Conservation (phyloP, 2,797 vertebrate species). For the Gymnothorax reevesii region DNA sequence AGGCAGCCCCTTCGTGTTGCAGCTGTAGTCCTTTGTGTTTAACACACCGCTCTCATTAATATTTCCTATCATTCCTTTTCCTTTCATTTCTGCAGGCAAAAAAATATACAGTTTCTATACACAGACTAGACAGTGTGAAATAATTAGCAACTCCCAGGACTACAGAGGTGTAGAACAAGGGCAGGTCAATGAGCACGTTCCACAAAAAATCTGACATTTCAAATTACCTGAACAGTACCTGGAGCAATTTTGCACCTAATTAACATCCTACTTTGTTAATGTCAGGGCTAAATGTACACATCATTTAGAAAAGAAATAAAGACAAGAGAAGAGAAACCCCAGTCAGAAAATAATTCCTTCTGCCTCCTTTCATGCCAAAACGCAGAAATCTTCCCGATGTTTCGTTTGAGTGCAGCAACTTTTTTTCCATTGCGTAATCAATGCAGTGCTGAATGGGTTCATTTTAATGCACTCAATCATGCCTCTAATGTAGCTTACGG, state of each 20-base stretch:
- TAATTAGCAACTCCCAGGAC: conserved; percentile 84
- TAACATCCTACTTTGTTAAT: conserved; percentile 75
- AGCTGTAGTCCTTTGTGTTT: conserved; percentile 62
- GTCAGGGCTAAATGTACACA: conserved; percentile 69
- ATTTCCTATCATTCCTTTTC: conserved; percentile 72
- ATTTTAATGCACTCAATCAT: conserved; percentile 99
- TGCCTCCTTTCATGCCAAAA: conserved; percentile 57
- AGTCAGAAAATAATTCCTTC: conserved; percentile 24
- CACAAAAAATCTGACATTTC: conserved; percentile 78
- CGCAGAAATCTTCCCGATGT: conserved; percentile 65
- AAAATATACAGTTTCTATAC: conserved; percentile 42
- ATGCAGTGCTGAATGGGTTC: conserved; percentile 94
- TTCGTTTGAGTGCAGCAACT: conserved; percentile 75
- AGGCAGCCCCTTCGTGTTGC: conserved; percentile 41
- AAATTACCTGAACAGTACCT: conserved; percentile 88
- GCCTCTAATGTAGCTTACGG: conserved; percentile 93
- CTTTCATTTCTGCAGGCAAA: conserved; percentile 73
- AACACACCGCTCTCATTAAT: conserved; percentile 73
- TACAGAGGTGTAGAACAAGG: conserved; percentile 70
- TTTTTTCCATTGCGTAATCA: conserved; percentile 88
- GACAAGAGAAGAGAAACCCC: conserved; percentile 41
- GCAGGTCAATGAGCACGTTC: conserved; percentile 70
- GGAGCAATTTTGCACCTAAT: conserved; percentile 89
- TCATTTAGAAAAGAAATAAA: conserved; percentile 64
- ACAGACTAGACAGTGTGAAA: conserved; percentile 76